A percentile compares a stretch with the other conserved stretches of the same genome.
These are phyloP conservation scores for Brotula barbata DNA, from an alignment of 2,797 vertebrate genomes.

Conservation along the genomic window DNA sequence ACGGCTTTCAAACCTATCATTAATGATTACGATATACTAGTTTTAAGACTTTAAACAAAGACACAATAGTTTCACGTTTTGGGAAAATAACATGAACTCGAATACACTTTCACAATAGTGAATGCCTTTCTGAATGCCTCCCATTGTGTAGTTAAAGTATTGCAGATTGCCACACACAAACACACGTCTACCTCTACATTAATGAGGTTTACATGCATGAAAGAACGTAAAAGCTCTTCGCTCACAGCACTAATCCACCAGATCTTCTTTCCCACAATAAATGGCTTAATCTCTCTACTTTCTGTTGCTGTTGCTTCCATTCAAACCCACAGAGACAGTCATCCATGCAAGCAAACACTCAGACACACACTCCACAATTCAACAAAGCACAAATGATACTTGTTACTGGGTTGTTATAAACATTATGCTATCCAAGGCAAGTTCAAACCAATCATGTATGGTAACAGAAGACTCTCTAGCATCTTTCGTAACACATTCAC, in stretches of 20 bases:
- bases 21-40: conserved; percentile 14
- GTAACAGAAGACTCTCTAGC: background rate
- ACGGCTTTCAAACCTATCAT: conserved; percentile 1
- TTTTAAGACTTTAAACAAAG: conserved; percentile 16
- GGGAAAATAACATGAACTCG: conserved; percentile 20
- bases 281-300: conserved; percentile 17
- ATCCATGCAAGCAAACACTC: background rate
- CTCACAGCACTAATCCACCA: conserved; percentile 27
- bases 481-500: conserved; percentile 6
- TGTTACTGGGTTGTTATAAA: conserved; percentile 18
- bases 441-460: conserved; percentile 21
- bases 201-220: conserved; percentile 26
- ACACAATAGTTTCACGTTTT: background rate
- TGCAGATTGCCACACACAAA: conserved; percentile 15
- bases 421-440: conserved; percentile 1
- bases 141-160: conserved; percentile 1
- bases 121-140: conserved; percentile 11
- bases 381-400: conserved; percentile 12
- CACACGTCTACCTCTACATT: background rate
- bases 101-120: conserved; percentile 4
- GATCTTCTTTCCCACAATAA: conserved; percentile 18
- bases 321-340: background rate
- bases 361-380: conserved; percentile 4
- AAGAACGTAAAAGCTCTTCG: conserved; percentile 7
- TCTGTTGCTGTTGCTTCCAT: background rate